phyloP scores from a whole-genome alignment of 2,888 invertebrate genomes.

The Spodoptera exigua region DNA sequence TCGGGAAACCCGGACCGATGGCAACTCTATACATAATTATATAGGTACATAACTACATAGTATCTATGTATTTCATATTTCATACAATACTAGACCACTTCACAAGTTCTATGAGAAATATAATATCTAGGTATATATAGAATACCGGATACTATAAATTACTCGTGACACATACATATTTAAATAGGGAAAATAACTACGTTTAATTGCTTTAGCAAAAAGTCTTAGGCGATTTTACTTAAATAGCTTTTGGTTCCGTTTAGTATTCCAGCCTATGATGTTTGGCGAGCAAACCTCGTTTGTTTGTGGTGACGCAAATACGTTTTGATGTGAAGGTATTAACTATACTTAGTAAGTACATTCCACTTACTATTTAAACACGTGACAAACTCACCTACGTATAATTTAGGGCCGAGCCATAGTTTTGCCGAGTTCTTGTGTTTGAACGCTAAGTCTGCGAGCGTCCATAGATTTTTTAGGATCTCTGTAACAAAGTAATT shows the following conservation, averaged over 20 bases:
- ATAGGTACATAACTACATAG: no score
- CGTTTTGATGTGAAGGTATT: conserved; percentile 10
- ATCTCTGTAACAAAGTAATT: conserved; percentile 70
- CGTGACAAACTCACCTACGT: conserved; percentile 72
- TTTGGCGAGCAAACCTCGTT: conserved; percentile 19
- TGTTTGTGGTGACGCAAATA: conserved; percentile 32
- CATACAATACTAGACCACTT: no score
- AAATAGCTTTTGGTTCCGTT: neutral
- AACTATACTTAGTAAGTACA: neutral
- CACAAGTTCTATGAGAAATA: no score
- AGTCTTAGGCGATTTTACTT: conserved; percentile 13
- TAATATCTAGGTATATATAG: no score
- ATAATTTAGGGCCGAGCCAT: conserved; percentile 82
- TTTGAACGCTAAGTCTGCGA: conserved; percentile 68
- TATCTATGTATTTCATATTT: no score
- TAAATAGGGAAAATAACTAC: no score
- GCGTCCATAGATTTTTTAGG: conserved; percentile 70
- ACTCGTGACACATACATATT: no score
- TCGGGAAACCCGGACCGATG: no score
- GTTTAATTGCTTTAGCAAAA: neutral
- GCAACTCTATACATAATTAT: no score
- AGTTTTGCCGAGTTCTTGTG: conserved; percentile 74
- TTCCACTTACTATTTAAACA: conserved; percentile 14
- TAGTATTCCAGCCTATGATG: conserved; percentile 14
- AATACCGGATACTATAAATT: no score